A percentile compares a stretch with the other conserved stretches of the same genome.
These are phyloP conservation scores for Drosophila peninsularis DNA, from an alignment of 2,888 invertebrate species.

Conservation along the genomic window DNA sequence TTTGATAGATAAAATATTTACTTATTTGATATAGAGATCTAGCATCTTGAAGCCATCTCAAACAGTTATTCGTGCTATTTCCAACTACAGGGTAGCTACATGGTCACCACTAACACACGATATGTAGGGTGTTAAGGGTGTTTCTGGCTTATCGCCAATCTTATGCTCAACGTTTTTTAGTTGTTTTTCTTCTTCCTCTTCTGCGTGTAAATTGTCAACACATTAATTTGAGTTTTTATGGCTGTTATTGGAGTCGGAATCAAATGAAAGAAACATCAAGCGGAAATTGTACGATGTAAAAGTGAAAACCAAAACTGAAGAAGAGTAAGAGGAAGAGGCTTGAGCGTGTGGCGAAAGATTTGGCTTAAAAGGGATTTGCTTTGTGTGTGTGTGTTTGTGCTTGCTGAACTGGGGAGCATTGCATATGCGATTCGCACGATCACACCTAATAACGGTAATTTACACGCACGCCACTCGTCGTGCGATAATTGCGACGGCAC, in stretches of 20 bases:
- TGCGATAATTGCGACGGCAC: slow-evolving; percentile 77
- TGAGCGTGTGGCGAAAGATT: no score
- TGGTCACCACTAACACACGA: neutral
- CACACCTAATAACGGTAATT: slow-evolving; percentile 84
- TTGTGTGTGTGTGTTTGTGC: neutral
- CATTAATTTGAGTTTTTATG: slow-evolving; percentile 83
- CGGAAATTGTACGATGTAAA: slow-evolving; percentile 64
- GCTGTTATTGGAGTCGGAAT: slow-evolving; percentile 47
- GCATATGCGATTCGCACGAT: slow-evolving; percentile 72
- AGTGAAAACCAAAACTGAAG: slow-evolving; percentile 50
- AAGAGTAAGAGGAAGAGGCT: neutral
- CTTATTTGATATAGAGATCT: no score
- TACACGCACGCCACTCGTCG: slow-evolving; percentile 79
- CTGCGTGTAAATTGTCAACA: slow-evolving; percentile 56
- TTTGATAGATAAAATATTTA: no score
- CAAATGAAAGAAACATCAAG: slow-evolving; percentile 11
- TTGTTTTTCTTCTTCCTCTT: neutral
- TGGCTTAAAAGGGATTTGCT: neutral
- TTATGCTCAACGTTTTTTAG: neutral
- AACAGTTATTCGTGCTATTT: no score
- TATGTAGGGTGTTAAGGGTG: slow-evolving; percentile 9
- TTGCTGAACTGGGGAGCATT: slow-evolving; percentile 26
- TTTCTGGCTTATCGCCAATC: slow-evolving; percentile 39
- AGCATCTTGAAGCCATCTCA: no score
- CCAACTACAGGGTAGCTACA: slow-evolving; percentile 1